These are phyloP conservation scores for Drosophila gunungcola DNA, from an alignment of 1,140 invertebrate genomes.

Conservation along the genomic window DNA sequence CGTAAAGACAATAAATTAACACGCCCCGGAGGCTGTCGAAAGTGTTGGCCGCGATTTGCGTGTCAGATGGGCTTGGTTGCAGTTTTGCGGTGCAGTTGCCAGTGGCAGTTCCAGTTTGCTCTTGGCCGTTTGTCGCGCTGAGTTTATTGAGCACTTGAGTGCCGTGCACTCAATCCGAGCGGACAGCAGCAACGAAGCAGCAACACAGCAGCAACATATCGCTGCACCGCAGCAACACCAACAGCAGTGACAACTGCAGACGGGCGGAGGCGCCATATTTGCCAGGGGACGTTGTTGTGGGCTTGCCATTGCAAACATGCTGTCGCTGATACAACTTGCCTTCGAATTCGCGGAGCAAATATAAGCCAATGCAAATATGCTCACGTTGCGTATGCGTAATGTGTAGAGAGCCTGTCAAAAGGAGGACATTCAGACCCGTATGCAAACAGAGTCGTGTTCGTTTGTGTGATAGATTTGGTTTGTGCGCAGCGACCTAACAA, in stretches of 20 bases:
- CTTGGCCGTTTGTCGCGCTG: conserved; percentile 36
- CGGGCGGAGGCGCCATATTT: conserved; percentile 51
- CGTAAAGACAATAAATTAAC: conserved; percentile 50
- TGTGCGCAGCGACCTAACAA: conserved; percentile 34
- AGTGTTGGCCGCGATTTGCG: conserved; percentile 42
- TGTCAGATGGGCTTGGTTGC: conserved; percentile 8
- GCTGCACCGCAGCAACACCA: conserved; percentile 27
- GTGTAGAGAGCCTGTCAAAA: conserved; percentile 29
- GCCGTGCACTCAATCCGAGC: conserved; percentile 57
- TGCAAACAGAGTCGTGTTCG: conserved; percentile 25
- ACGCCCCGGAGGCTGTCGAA: conserved; percentile 28
- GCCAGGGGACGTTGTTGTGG: conserved; percentile 53
- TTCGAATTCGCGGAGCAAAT: conserved; percentile 58
- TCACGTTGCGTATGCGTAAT: conserved; percentile 66
- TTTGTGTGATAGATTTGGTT: conserved; percentile 33
- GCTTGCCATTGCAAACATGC: conserved; percentile 51
- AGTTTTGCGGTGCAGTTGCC: conserved; percentile 18
- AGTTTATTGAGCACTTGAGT: conserved; percentile 76
- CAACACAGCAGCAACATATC: conserved; percentile 20
- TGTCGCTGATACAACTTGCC: conserved; percentile 52
- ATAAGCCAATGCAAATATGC: conserved; percentile 71
- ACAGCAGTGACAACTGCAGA: conserved; percentile 13
- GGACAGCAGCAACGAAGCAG: conserved; percentile 27
- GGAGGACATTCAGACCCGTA: conserved; percentile 26
- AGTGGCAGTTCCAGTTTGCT: conserved; percentile 35